Conservation (phyloP, 2,888 invertebrate genomes). For the Elysia crispata region DNA sequence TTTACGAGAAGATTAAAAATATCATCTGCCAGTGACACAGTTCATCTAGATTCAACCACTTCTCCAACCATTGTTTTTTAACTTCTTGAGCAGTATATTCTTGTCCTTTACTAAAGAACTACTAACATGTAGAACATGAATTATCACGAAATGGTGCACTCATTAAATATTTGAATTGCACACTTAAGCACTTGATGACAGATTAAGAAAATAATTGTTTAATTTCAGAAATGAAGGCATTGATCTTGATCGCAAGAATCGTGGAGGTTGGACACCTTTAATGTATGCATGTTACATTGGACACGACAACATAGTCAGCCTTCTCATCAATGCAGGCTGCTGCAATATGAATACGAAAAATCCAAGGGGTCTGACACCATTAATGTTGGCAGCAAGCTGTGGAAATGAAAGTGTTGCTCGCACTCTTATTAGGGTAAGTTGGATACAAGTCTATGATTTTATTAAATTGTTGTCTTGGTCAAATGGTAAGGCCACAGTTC, state of each 20-base stretch:
- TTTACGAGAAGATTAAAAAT: too few species aligned
- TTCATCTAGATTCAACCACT: too few species aligned
- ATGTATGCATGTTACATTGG: constrained; percentile 79
- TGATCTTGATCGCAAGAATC: constrained; percentile 71
- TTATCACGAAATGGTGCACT: too few species aligned
- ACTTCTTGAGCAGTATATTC: too few species aligned
- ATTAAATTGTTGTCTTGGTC: not conserved
- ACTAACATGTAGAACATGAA: too few species aligned
- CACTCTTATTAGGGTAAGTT: constrained; percentile 74
- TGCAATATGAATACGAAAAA: constrained; percentile 72
- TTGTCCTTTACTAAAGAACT: too few species aligned
- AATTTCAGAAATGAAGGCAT: constrained; percentile 3
- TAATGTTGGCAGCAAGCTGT: constrained; percentile 80
- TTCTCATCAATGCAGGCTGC: constrained; percentile 72
- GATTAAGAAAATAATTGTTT: too few species aligned
- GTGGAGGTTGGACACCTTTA: constrained; percentile 78
- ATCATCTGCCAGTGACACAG: too few species aligned
- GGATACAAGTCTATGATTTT: not conserved
- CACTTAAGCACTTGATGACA: too few species aligned
- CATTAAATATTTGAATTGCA: too few species aligned
- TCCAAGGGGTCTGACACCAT: constrained; percentile 76
- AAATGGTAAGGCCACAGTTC: not conserved
- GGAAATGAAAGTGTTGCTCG: constrained; percentile 78
- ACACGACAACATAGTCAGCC: constrained; percentile 75
- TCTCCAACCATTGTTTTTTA: too few species aligned